Base-by-base conservation (phyloP, 1,140 invertebrate species). In the Oncopodura yosiiana region DNA sequence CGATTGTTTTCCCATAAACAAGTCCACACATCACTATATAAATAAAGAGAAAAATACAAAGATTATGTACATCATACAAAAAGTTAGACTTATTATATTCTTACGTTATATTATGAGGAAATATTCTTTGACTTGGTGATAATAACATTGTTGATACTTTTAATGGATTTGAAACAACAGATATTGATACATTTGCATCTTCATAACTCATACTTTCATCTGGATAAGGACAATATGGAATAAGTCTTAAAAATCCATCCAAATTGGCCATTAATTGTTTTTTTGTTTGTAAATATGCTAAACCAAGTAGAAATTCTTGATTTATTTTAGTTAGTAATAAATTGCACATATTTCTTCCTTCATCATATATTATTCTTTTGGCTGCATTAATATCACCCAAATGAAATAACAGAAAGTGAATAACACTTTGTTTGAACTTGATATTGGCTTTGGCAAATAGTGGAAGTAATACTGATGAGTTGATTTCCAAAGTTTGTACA, bases 11-110 rank as follows among this genome's bases (percentile, higher is more conserved):
- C 81, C 84, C 84, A 88, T 23, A 90, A 67, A 59, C 79, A 75
- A 8, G 84, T 87, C 86, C 86, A 90, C 41, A 86, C 77, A 67
- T 90, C 86, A 39, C n/a, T n/a, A n/a, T n/a, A n/a, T n/a, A n/a
- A n/a, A n/a, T n/a, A n/a, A n/a, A n/a, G n/a, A n/a, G n/a, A n/a
- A n/a, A n/a, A n/a, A n/a, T n/a, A n/a, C n/a, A n/a, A n/a, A n/a
- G n/a, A n/a, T n/a, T n/a, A n/a, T n/a, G n/a, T n/a, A n/a, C n/a
- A n/a, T n/a, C n/a, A n/a, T n/a, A n/a, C n/a, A n/a, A n/a, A n/a
- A n/a, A n/a, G n/a, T n/a, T n/a, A n/a, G n/a, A n/a, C n/a, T n/a
- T n/a, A n/a, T n/a, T n/a, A n/a, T n/a, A n/a, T n/a, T n/a, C n/a
- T n/a, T n/a, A n/a, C n/a, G 78, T 58, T 1, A 64, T 78, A 49